These are phyloP conservation scores for Deroptyus accipitrinus DNA, from an alignment of 2,113 vertebrate species.

Conservation along the genomic window DNA sequence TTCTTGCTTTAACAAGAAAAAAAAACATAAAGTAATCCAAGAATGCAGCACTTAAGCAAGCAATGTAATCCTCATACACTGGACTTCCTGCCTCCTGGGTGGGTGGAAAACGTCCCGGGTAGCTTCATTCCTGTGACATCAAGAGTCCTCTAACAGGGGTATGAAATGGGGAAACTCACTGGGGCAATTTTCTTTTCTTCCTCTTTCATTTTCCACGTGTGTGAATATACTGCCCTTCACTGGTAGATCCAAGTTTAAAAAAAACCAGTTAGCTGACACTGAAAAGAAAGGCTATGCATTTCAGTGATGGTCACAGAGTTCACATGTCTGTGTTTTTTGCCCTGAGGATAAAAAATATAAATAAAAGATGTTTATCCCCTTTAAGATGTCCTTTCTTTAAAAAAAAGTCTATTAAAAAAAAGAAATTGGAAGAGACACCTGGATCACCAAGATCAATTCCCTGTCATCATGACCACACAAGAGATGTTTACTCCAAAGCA, in stretches of 20 bases:
- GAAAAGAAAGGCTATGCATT: background rate
- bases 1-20: background rate
- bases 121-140: background rate
- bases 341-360: background rate
- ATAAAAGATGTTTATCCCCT: background rate
- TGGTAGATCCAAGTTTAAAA: background rate
- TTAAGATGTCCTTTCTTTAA: background rate
- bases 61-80: background rate
- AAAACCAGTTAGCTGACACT: background rate
- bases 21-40: background rate
- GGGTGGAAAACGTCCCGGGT: background rate
- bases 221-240: background rate
- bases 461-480: background rate
- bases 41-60: background rate
- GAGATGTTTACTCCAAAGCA: background rate
- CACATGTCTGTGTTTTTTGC: background rate
- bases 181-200: background rate
- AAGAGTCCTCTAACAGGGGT: background rate
- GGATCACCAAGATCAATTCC: background rate
- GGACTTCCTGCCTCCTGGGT: background rate
- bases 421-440: background rate
- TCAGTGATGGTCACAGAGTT: background rate
- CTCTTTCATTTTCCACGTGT: background rate
- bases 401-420: background rate
- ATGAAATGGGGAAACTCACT: background rate